Percentiles rank a stretch among this genome's conserved stretches.
These are phyloP conservation scores for Micrasema minimum DNA, from an alignment of 1,140 invertebrate species.

Conservation along the genomic window DNA sequence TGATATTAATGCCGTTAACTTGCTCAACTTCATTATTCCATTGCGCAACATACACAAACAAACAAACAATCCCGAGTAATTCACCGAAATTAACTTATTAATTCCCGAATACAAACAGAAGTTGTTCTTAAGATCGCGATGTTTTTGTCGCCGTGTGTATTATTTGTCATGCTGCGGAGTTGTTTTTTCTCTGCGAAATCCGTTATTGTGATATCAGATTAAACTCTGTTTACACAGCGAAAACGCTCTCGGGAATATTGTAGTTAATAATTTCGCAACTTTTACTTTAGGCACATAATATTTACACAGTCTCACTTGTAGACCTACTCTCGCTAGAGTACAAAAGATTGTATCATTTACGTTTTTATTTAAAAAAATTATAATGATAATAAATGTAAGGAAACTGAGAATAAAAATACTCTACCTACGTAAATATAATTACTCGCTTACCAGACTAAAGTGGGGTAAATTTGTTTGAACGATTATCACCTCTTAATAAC, in stretches of 20 bases:
- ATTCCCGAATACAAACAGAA: constrained; percentile 37
- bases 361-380: no score
- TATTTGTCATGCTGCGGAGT: constrained; percentile 23
- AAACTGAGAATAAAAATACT: no score
- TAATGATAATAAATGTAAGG: no score
- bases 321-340: no score
- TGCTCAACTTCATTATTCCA: constrained; percentile 45
- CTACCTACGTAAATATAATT: no score
- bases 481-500: background rate
- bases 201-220: constrained; percentile 28
- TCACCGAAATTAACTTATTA: constrained; percentile 45
- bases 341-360: no score
- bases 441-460: background rate
- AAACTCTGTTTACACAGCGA: background rate
- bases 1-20: constrained; percentile 49
- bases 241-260: background rate
- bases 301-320: background rate
- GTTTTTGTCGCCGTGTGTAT: constrained; percentile 20
- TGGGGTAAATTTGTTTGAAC: constrained; percentile 2
- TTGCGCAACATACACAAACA: constrained; percentile 46
- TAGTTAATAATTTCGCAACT: background rate
- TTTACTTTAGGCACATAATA: background rate
- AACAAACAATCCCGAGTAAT: constrained; percentile 41
- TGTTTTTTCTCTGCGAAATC: constrained; percentile 25
- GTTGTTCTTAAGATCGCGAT: constrained; percentile 24